These are phyloP conservation scores for Gnatocerus cornutus DNA, from an alignment of 2,888 invertebrate genomes.

Conservation along the genomic window DNA sequence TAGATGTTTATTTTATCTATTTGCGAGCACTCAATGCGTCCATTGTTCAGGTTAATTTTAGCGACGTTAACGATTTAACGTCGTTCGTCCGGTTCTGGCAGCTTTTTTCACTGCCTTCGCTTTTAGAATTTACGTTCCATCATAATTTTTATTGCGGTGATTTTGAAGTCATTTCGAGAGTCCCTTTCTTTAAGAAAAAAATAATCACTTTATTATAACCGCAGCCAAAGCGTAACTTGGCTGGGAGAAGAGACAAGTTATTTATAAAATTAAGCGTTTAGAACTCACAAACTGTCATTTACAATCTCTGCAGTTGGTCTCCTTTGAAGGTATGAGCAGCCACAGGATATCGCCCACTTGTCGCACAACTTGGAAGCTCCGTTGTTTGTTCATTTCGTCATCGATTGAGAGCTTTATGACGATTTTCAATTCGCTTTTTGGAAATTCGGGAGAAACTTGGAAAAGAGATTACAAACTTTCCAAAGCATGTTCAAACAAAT, in stretches of 20 bases:
- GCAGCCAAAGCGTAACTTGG: conserved; percentile 4
- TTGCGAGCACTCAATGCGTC: conserved; percentile 17
- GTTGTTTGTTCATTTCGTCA: conserved; percentile 20
- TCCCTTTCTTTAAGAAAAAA: conserved; percentile 7
- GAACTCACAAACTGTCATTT: conserved; percentile 15
- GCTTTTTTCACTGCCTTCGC: conserved; percentile 4
- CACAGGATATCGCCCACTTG: conserved; percentile 13
- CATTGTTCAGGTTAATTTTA: conserved; percentile 15
- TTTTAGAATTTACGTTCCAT: conserved; percentile 16
- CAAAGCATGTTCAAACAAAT: not conserved
- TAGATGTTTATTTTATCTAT: conserved; percentile 25
- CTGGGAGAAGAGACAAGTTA: not conserved
- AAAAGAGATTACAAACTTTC: conserved; percentile 3
- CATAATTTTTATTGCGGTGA: conserved; percentile 19
- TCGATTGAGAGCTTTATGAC: conserved; percentile 16
- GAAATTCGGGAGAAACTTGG: too few relatives aligned
- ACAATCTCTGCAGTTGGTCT: conserved; percentile 22
- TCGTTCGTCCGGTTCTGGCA: conserved; percentile 14
- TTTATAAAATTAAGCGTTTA: conserved; percentile 24
- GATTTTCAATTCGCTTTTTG: not conserved
- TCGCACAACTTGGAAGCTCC: conserved; percentile 16
- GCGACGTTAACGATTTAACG: conserved; percentile 18
- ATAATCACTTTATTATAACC: conserved; percentile 23
- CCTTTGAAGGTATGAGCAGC: conserved; percentile 20
- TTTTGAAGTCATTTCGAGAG: conserved; percentile 10